phyloP scores from a whole-genome alignment of 2,888 invertebrate genomes.

The Lymantria monacha region DNA sequence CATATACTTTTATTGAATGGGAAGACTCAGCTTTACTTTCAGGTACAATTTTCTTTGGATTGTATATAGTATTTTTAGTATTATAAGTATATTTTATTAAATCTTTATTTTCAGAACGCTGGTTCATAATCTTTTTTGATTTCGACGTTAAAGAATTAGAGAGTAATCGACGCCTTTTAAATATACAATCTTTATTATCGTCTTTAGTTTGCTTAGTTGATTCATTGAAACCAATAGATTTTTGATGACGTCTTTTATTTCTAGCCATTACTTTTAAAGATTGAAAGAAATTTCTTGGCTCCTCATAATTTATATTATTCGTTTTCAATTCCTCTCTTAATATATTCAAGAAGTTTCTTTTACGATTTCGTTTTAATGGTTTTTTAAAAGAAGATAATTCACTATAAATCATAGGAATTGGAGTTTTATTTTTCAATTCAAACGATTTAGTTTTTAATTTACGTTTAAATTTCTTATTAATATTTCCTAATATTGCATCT shows the following conservation, averaged over 20 bases:
- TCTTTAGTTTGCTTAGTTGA: neutral
- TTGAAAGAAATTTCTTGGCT: slow-evolving; percentile 54
- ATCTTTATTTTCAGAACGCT: neutral
- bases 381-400: slow-evolving; percentile 7
- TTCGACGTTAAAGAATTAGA: slow-evolving; percentile 7
- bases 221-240: slow-evolving; percentile 20
- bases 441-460: slow-evolving; percentile 27
- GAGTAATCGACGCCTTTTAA: slow-evolving; percentile 41
- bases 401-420: slow-evolving; percentile 7
- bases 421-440: slow-evolving; percentile 16
- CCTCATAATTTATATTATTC: slow-evolving; percentile 32
- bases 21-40: slow-evolving; percentile 1
- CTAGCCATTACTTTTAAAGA: slow-evolving; percentile 54
- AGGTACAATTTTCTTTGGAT: neutral
- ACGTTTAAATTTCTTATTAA: neutral
- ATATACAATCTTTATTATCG: slow-evolving; percentile 32
- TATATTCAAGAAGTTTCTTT: slow-evolving; percentile 42
- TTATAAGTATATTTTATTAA: neutral
- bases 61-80: neutral
- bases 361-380: slow-evolving; percentile 29
- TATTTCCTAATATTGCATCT: neutral
- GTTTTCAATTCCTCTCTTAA: slow-evolving; percentile 50
- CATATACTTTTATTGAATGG: slow-evolving; percentile 48
- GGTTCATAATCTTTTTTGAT: neutral
- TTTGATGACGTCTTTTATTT: slow-evolving; percentile 40